Percentiles rank a stretch among this genome's conserved stretches.
Conservation (phyloP, 2,797 vertebrate species). For the Liparis tanakae region DNA sequence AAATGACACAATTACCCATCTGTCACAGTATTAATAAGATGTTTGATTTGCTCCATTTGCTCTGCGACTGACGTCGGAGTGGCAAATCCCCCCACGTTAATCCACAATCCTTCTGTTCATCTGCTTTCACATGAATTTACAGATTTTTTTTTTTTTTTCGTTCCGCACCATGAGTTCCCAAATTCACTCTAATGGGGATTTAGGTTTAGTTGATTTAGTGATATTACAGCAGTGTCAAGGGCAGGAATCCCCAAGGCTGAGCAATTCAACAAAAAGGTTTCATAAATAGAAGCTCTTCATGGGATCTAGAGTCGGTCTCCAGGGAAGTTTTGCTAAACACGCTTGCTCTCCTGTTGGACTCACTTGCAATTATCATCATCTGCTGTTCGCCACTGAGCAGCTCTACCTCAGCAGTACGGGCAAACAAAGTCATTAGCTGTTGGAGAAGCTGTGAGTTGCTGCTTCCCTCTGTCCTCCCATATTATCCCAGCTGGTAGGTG, state of each 20-base stretch:
- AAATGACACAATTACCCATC: conserved; percentile 82
- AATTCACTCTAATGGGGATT: conserved; percentile 72
- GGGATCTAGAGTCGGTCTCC: conserved; percentile 15
- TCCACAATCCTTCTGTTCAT: conserved; percentile 81
- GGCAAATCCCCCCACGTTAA: conserved; percentile 80
- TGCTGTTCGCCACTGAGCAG: conserved; percentile 41
- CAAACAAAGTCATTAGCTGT: conserved; percentile 60
- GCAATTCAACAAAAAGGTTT: conserved; percentile 26
- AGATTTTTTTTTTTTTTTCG: conserved; percentile 75
- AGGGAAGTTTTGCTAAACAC: conserved; percentile 20
- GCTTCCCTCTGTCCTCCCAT: conserved; percentile 38
- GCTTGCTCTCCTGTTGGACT: conserved; percentile 41
- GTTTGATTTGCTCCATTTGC: conserved; percentile 81
- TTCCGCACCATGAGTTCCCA: conserved; percentile 58
- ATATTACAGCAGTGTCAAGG: conserved; percentile 58
- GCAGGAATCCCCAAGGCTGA: conserved; percentile 38
- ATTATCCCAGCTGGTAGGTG: conserved; percentile 52
- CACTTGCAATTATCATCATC: conserved; percentile 53
- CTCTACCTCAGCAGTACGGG: conserved; percentile 42
- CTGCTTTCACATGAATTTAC: conserved; percentile 79
- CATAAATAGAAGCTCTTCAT: conserved; percentile 31
- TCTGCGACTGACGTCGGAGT: conserved; percentile 70
- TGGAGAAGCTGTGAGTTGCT: conserved; percentile 58
- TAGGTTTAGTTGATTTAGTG: conserved; percentile 66
- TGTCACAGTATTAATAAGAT: conserved; percentile 80